Conservation (phyloP, 1,140 invertebrate species). For the Ridgeia piscesae region DNA sequence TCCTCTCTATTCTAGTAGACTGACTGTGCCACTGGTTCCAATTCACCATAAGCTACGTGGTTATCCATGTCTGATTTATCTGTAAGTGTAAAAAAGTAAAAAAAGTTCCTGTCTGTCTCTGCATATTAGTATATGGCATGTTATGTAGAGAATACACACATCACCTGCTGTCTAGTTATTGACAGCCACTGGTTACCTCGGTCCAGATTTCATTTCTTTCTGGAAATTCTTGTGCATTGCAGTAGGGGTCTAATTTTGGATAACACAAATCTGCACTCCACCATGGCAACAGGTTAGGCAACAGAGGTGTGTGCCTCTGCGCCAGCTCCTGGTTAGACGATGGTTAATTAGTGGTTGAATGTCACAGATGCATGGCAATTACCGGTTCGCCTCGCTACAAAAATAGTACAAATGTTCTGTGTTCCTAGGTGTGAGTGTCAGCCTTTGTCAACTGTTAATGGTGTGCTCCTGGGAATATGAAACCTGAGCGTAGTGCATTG, state of each 20-base stretch:
- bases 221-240: not conserved
- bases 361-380: not conserved
- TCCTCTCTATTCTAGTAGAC: not conserved
- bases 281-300: not conserved
- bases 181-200: not conserved
- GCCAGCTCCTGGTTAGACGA: not conserved
- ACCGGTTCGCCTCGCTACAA: not conserved
- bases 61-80: not conserved
- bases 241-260: not conserved
- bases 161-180: not conserved
- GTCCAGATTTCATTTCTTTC: not conserved
- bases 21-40: not conserved
- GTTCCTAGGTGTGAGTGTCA: not conserved
- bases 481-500: not conserved
- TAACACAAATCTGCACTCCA: not conserved
- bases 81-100: no score
- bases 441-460: not conserved
- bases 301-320: not conserved
- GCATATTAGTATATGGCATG: not conserved
- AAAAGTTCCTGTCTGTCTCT: not conserved
- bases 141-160: not conserved
- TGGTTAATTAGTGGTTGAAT: not conserved
- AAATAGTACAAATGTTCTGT: no score
- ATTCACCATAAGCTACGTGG: not conserved
- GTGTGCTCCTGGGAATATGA: not conserved